Percentiles rank a stretch among this genome's conserved stretches.
phyloP scores from a whole-genome alignment of 2,888 invertebrate genomes.

The Tribolium freemani region DNA sequence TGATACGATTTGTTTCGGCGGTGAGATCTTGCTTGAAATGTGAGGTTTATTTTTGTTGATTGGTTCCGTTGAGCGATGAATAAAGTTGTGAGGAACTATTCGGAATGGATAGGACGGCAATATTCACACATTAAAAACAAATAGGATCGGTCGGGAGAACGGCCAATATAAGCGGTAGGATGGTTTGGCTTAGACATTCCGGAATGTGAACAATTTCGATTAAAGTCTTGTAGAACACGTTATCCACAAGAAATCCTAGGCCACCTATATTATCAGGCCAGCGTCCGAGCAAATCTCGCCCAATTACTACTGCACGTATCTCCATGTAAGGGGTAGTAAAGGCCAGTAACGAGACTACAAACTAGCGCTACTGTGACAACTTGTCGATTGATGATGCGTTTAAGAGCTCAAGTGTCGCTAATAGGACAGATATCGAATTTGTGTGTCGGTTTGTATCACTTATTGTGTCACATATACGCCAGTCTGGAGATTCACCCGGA shows the following conservation, averaged over 20 bases:
- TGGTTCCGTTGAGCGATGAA: constrained; percentile 4
- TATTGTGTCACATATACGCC: constrained; percentile 50
- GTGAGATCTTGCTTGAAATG: not conserved
- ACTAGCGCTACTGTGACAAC: constrained; percentile 37
- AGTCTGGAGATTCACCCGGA: constrained; percentile 8
- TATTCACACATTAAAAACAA: constrained; percentile 44
- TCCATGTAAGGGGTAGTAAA: constrained; percentile 44
- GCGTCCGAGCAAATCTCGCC: constrained; percentile 51
- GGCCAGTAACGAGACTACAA: constrained; percentile 43
- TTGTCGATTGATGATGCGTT: constrained; percentile 57
- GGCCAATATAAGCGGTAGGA: constrained; percentile 60
- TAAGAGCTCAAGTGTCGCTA: constrained; percentile 59
- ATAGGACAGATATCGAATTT: constrained; percentile 61
- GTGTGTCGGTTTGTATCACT: constrained; percentile 57
- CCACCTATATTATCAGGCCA: constrained; percentile 55
- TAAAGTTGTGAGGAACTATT: constrained; percentile 38
- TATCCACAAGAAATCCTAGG: constrained; percentile 56
- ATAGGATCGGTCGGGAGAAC: constrained; percentile 35
- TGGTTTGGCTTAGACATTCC: constrained; percentile 61
- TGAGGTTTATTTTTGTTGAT: not conserved
- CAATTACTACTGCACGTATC: constrained; percentile 50
- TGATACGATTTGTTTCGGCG: not conserved
- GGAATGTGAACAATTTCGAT: constrained; percentile 65
- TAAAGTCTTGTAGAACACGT: constrained; percentile 63
- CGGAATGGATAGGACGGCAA: constrained; percentile 24